Evolutionary conservation across 2,113 vertebrate species (phyloP).

Genomic region (Phylloscopus whistleri): DNA sequence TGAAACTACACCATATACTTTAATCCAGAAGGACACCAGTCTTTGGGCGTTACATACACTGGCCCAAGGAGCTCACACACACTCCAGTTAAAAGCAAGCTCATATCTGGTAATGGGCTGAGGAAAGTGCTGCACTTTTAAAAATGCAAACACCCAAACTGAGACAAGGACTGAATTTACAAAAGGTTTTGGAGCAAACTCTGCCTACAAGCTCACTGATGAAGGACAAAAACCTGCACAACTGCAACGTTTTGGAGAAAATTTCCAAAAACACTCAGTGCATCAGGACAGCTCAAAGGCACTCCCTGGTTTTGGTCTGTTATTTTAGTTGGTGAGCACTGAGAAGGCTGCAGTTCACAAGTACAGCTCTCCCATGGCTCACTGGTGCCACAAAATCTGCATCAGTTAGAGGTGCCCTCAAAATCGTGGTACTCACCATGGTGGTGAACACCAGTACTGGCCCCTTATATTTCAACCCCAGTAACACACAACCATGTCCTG

Average conservation of each 20-base stretch:
- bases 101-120: not conserved
- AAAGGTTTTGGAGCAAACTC: not conserved
- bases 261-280: not conserved
- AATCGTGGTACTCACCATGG: accelerated
- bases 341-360: not conserved
- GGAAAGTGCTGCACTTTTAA: not conserved
- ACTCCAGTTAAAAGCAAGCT: not conserved
- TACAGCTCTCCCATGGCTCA: not conserved
- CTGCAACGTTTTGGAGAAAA: not conserved
- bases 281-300: not conserved
- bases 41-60: accelerated
- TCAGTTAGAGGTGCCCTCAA: not conserved
- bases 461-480: not conserved
- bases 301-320: no score
- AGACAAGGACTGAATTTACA: not conserved
- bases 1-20: not conserved
- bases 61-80: not conserved
- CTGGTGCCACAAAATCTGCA: not conserved
- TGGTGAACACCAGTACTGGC: no score
- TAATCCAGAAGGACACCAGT: not conserved
- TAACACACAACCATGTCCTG: no score
- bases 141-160: not conserved
- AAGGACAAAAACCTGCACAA: not conserved
- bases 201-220: not conserved
- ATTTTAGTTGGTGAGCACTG: not conserved